Percentiles rank a stretch among this genome's conserved stretches.
Conservation (phyloP, 1,140 invertebrate species). For the Hylaeus volcanicus region DNA sequence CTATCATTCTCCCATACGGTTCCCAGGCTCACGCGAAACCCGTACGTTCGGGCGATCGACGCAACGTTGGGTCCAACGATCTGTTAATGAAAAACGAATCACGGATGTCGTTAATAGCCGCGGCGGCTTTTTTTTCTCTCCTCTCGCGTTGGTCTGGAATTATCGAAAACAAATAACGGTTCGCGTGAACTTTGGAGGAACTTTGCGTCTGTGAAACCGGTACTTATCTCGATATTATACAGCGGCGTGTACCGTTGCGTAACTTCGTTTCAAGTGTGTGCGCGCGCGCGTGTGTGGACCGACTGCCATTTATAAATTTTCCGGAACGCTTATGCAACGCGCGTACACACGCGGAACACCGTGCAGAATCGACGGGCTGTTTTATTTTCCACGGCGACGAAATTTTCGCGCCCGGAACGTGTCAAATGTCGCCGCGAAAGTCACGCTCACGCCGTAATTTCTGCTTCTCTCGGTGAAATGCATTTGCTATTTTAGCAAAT, state of each 20-base stretch:
- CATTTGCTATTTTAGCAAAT: no score
- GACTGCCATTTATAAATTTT: slow-evolving; percentile 49
- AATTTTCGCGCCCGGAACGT: slow-evolving; percentile 14
- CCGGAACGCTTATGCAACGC: slow-evolving; percentile 37
- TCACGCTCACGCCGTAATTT: no score
- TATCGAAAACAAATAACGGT: slow-evolving; percentile 50
- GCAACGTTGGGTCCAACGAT: no score
- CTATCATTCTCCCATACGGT: no score
- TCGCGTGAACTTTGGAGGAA: slow-evolving; percentile 32
- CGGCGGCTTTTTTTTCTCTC: no score
- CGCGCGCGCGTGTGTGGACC: slow-evolving; percentile 5
- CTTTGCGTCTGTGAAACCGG: slow-evolving; percentile 35
- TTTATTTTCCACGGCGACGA: slow-evolving; percentile 2
- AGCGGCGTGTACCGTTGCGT: slow-evolving; percentile 38
- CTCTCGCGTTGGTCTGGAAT: neutral
- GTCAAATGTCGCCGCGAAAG: neutral
- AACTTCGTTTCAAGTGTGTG: slow-evolving; percentile 38
- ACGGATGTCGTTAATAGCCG: no score
- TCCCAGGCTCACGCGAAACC: no score
- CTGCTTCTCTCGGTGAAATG: no score
- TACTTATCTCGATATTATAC: slow-evolving; percentile 49
- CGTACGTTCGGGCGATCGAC: no score
- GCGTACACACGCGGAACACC: neutral
- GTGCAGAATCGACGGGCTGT: slow-evolving; percentile 2
- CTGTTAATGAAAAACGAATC: no score